phyloP scores from a whole-genome alignment of 2,888 invertebrate species.

The Xestia xanthographa region DNA sequence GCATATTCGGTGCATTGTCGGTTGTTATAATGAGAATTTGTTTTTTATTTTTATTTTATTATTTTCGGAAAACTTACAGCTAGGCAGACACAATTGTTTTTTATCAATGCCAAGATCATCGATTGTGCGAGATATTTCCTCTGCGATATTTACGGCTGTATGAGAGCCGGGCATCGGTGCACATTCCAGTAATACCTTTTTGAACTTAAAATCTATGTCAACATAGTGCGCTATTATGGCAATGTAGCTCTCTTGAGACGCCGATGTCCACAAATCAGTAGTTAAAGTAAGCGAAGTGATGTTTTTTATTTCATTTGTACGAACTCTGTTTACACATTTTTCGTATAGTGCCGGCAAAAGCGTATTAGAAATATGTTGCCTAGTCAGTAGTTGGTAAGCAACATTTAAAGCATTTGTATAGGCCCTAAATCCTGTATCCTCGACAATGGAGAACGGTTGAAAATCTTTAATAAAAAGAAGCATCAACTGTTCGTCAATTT shows the following conservation, averaged over 20 bases:
- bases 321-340: background rate
- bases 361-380: constrained; percentile 2
- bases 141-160: constrained; percentile 14
- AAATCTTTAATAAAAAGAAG: constrained; percentile 29
- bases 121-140: constrained; percentile 11
- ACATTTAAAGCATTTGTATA: constrained; percentile 1
- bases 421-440: constrained; percentile 22
- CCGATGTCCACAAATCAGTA: constrained; percentile 26
- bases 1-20: constrained; percentile 8
- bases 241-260: constrained; percentile 26
- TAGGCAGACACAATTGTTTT: too few relatives aligned
- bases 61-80: too few relatives aligned
- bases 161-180: constrained; percentile 23
- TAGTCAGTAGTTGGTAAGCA: background rate
- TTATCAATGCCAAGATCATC: constrained; percentile 7
- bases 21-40: constrained; percentile 9
- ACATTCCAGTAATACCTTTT: constrained; percentile 28
- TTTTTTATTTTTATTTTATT: too few relatives aligned
- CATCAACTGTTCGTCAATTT: constrained; percentile 18
- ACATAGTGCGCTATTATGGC: constrained; percentile 22
- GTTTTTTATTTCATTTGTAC: constrained; percentile 30
- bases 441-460: constrained; percentile 28
- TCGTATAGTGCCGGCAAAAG: constrained; percentile 3
- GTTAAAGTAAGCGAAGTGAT: constrained; percentile 28
- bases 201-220: constrained; percentile 23